Base-by-base conservation (phyloP, 2,888 invertebrate species). In the Pammene fasciana region DNA sequence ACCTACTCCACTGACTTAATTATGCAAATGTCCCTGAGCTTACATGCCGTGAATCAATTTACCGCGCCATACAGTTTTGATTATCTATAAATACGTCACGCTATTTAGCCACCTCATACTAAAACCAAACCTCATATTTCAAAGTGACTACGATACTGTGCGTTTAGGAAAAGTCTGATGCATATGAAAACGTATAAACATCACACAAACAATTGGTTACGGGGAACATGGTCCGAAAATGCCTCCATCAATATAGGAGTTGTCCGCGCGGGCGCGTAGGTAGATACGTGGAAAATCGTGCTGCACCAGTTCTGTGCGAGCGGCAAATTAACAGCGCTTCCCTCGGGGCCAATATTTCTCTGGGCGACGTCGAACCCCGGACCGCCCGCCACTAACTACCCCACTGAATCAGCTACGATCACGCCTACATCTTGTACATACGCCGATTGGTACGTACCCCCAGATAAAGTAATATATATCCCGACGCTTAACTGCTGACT, bases 361-460 rank as follows among this genome's bases (percentile, higher is more conserved):
- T 83, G 80, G 73, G 84, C 87, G 88, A 89, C 88, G 90, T 87
- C 86, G 88, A 88, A 89, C 87, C 89, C 85, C 83, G 88, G 85
- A 87, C 87, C 89, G 89, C 89, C 91, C 88, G 89, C 89, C 87
- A 86, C 87, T 89, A 90, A 90, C 90, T 90, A 87, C 90, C 89
- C 88, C 89, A 90, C 90, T 92, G 92, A 91, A 91, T 92, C 92
- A 92, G 91, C 90, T 84, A 83, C 87, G 89, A 91, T 88, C 91
- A 91, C 92, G 92, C 92, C 92, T 92, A 90, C 92, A 89, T 84
- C 91, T 89, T 92, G 92, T 92, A 88, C 87, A 84, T 86, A 88
- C 88, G 85, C 83, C 90, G 90, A 92, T 92, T 92, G 91, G 85
- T 87, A 89, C 87, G 85, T 73, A 86, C 87, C 87, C 85, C 85